These are phyloP conservation scores for Erebia aethiops DNA, from an alignment of 2,888 invertebrate genomes.

Conservation along the genomic window DNA sequence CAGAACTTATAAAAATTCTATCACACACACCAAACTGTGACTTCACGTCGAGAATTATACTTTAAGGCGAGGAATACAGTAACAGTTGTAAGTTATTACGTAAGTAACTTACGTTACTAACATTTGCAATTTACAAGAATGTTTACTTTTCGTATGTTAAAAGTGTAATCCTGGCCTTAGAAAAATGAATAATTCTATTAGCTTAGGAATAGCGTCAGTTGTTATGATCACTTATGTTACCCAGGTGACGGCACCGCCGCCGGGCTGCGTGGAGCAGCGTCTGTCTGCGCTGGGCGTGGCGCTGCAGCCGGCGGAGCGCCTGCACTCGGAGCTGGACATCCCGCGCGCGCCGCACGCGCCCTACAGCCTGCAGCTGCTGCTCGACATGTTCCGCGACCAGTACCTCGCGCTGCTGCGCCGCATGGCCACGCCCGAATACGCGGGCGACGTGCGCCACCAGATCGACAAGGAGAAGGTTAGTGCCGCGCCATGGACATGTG, in stretches of 20 bases:
- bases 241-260: conserved; percentile 90
- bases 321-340: conserved; percentile 93
- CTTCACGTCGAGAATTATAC: too few relatives aligned
- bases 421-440: conserved; percentile 92
- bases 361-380: conserved; percentile 92
- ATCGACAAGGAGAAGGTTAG: conserved; percentile 90
- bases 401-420: conserved; percentile 92
- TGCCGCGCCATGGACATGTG: too few relatives aligned
- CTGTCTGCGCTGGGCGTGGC: conserved; percentile 89
- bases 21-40: too few relatives aligned
- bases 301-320: conserved; percentile 83
- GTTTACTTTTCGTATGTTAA: too few relatives aligned
- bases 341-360: conserved; percentile 91
- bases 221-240: not conserved
- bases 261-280: conserved; percentile 96
- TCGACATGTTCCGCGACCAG: conserved; percentile 93
- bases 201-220: not conserved
- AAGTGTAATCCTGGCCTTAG: too few relatives aligned
- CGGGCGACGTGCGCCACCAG: conserved; percentile 87
- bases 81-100: too few relatives aligned
- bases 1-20: too few relatives aligned
- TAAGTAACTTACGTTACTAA: too few relatives aligned
- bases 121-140: too few relatives aligned
- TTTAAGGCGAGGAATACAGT: too few relatives aligned
- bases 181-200: too few relatives aligned